phyloP scores from a whole-genome alignment of 2,888 invertebrate genomes.

The Germaria angustata region DNA sequence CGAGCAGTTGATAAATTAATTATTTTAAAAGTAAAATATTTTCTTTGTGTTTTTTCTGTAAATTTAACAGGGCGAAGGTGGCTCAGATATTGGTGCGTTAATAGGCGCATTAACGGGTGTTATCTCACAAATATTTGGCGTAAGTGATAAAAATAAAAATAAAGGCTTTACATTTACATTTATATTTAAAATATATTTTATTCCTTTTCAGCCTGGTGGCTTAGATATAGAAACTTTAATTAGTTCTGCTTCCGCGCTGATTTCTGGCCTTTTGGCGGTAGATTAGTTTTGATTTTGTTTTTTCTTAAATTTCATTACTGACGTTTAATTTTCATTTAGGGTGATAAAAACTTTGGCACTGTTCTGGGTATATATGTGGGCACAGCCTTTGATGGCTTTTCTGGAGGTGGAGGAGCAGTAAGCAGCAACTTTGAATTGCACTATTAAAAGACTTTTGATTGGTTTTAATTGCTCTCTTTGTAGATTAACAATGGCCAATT shows the following conservation, averaged over 20 bases:
- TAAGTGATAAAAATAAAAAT: conserved; percentile 67
- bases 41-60: background rate
- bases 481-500: conserved; percentile 79
- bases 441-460: background rate
- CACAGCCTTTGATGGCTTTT: conserved; percentile 78
- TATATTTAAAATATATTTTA: too few species aligned
- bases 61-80: conserved; percentile 78
- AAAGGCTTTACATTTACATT: background rate
- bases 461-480: conserved; percentile 47
- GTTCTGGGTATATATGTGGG: conserved; percentile 79
- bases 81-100: conserved; percentile 79
- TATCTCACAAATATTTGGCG: conserved; percentile 78
- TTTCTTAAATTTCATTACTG: too few species aligned
- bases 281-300: too few species aligned
- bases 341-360: conserved; percentile 79
- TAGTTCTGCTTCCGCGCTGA: conserved; percentile 75
- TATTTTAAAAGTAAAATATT: conserved; percentile 2
- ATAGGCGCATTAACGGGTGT: conserved; percentile 79
- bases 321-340: conserved; percentile 67
- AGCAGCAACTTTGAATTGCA: conserved; percentile 30
- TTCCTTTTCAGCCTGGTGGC: conserved; percentile 75
- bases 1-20: background rate
- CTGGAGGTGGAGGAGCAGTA: conserved; percentile 80
- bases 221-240: conserved; percentile 77
- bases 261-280: conserved; percentile 77